Evolutionary conservation across 2,797 vertebrate genomes (phyloP).

Genomic region (Eulemur albifrons): DNA sequence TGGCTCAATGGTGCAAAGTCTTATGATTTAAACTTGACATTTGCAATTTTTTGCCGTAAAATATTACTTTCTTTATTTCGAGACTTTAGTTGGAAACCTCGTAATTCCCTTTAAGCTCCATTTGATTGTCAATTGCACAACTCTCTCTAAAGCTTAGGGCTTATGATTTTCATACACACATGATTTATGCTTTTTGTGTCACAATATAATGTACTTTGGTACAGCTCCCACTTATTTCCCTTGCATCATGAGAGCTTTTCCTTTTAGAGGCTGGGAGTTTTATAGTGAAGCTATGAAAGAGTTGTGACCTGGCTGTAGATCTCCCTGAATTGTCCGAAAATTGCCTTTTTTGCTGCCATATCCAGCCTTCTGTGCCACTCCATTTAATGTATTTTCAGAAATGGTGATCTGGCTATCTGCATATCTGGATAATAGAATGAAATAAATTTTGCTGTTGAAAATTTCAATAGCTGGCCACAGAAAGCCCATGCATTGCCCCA

Average conservation of each 20-base stretch:
- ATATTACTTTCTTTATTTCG: constrained; percentile 89
- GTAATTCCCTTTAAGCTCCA: constrained; percentile 90
- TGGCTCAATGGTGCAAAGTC: constrained; percentile 89
- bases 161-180: constrained; percentile 85
- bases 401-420: constrained; percentile 60
- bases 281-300: background rate
- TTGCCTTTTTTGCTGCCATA: background rate
- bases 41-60: constrained; percentile 88
- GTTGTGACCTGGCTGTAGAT: constrained; percentile 58
- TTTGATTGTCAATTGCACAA: constrained; percentile 91
- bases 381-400: constrained; percentile 71
- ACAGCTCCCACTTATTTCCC: constrained; percentile 68
- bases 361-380: constrained; percentile 50
- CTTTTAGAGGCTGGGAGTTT: constrained; percentile 49
- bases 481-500: constrained; percentile 60
- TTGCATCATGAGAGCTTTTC: constrained; percentile 55
- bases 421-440: constrained; percentile 69
- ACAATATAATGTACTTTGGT: constrained; percentile 78
- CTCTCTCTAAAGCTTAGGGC: constrained; percentile 86
- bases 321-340: constrained; percentile 55
- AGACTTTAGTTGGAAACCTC: constrained; percentile 87
- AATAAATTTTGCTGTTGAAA: constrained; percentile 69
- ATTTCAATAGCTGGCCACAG: constrained; percentile 53
- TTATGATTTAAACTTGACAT: constrained; percentile 89
- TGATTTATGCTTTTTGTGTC: constrained; percentile 85